Evolutionary conservation across 2,888 invertebrate species (phyloP), one percentile per base, ranked within the genome.

Genomic region (Eilema griseolum): DNA sequence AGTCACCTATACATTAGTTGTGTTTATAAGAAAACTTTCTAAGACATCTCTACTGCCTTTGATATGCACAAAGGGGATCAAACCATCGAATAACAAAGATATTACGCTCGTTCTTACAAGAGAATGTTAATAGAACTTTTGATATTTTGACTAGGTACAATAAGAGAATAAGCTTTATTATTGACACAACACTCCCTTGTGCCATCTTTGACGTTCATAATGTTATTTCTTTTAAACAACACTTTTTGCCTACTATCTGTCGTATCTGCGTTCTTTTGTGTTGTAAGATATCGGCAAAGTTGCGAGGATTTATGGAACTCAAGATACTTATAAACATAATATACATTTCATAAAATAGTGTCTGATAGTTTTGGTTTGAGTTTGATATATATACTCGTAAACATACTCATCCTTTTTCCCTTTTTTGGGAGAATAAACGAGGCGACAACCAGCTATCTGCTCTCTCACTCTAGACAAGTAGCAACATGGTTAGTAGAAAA

Each of bases 1-100:
- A 72, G 73, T 67, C 76, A 76, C 72, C 71, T 71, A 80, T 76
- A 80, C 81, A 81, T 82, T 80, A 82, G 78, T 67, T 70, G 61
- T 74, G 71, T 74, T 82, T 80, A 80, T 73, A 72, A 67, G 67
- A 75, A 76, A 76, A 74, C 73, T 75, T 77, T 75, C 70, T 72
- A 73, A 79, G 66, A 20, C 57, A 70, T 71, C 62, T 69, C 61
- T 66, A 66, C 62, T 62, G 52, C 66, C 46, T 76, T 82, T 66
- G 70, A 46, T 62, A 71, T 67, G 41, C 66, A 72, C 74, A 82
- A 80, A 75, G 70, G 70, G 80, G 75, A 61, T 61, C 52, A 67
- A 72, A 70, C 23, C 66, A 63, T 72, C 57, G 23, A 61, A 46
- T 75, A 67, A 71, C 24, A 63, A 31, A 56, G 62, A 16, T 60